A percentile compares a stretch with the other conserved stretches of the same genome.
Evolutionary conservation across 2,797 vertebrate species (phyloP).

Genomic region (Sebastes umbrosus): DNA sequence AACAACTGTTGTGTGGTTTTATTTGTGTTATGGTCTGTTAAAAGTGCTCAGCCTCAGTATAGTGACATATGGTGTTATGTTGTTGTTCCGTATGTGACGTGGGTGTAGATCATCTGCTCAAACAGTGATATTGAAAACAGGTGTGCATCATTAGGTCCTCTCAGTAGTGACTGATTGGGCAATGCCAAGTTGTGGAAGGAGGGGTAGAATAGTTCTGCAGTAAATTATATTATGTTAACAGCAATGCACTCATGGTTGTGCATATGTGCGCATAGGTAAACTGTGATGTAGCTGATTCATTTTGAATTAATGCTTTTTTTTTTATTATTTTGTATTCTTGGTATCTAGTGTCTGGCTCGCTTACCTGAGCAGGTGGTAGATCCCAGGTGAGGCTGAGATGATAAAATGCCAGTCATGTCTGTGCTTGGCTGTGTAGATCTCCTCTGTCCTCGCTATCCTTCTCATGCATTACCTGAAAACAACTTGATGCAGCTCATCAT

Average conservation of each 20-base stretch:
- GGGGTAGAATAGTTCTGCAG: neutral
- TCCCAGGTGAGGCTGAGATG: neutral
- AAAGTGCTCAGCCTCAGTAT: neutral
- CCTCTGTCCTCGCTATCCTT: neutral
- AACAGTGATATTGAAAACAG: neutral
- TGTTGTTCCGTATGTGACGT: neutral
- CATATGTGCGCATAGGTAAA: neutral
- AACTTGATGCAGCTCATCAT: neutral
- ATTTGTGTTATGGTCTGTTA: neutral
- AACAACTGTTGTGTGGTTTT: neutral
- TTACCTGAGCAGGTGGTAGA: neutral
- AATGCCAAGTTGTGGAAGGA: neutral
- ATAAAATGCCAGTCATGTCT: neutral
- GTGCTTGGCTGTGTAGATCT: neutral
- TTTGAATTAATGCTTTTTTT: neutral
- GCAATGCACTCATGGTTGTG: neutral
- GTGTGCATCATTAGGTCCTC: neutral
- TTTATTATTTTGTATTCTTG: neutral
- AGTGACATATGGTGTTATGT: neutral
- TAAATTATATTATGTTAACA: neutral
- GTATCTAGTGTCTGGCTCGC: neutral
- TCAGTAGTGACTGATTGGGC: neutral
- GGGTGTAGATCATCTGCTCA: neutral
- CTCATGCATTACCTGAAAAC: neutral
- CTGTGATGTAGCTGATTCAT: neutral